Conservation (phyloP, 2,113 vertebrate species). For the Uropsilus gracilis region DNA sequence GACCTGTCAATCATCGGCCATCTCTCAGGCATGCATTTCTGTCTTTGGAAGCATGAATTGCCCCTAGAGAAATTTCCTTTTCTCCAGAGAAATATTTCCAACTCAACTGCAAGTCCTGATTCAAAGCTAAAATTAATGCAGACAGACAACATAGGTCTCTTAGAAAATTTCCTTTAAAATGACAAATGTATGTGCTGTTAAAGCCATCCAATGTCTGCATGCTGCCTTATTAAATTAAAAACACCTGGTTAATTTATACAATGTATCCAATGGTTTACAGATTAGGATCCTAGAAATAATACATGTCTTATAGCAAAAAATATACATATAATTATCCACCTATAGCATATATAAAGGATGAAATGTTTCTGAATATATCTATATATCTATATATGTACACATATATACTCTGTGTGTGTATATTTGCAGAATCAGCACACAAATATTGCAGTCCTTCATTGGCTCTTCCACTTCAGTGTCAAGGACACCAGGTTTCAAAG, state of each 20-base stretch:
- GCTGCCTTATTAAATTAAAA: constrained; percentile 86
- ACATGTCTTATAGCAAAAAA: constrained; percentile 90
- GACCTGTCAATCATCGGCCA: constrained; percentile 64
- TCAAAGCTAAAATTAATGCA: constrained; percentile 82
- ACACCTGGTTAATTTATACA: constrained; percentile 90
- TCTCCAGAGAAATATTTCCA: constrained; percentile 80
- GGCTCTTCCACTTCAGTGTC: constrained; percentile 66
- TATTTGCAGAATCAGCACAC: constrained; percentile 72
- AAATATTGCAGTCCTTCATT: constrained; percentile 80
- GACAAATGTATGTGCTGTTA: constrained; percentile 54
- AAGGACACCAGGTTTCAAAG: constrained; percentile 57
- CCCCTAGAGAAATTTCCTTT: constrained; percentile 75
- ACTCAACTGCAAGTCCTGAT: constrained; percentile 78
- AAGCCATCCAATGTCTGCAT: constrained; percentile 78
- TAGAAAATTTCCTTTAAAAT: constrained; percentile 77
- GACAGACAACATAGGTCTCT: constrained; percentile 74
- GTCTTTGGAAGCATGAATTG: constrained; percentile 55
- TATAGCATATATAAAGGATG: constrained; percentile 86
- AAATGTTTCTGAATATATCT: constrained; percentile 82
- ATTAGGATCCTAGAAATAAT: constrained; percentile 85
- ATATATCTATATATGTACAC: constrained; percentile 83
- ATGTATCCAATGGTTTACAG: constrained; percentile 88
- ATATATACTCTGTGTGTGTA: constrained; percentile 69
- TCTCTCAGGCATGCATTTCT: constrained; percentile 53
- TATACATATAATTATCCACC: constrained; percentile 90